These are phyloP conservation scores for Campoletis sonorensis DNA, from an alignment of 1,140 invertebrate genomes.

Conservation along the genomic window DNA sequence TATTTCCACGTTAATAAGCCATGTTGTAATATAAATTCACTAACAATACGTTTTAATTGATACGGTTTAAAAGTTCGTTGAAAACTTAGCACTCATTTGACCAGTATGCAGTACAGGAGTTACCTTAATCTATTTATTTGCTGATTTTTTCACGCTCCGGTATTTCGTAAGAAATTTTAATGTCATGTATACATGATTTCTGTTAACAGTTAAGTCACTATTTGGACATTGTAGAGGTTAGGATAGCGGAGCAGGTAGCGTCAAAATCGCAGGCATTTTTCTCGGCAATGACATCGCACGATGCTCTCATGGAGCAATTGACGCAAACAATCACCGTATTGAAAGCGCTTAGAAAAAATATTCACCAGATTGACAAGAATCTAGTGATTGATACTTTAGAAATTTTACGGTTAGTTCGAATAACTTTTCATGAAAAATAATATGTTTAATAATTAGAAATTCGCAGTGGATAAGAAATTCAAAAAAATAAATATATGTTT, in stretches of 20 bases:
- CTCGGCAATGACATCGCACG: slow-evolving; percentile 97
- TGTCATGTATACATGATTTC: slow-evolving; percentile 49
- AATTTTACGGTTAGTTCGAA: slow-evolving; percentile 80
- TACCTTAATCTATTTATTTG: too few relatives aligned
- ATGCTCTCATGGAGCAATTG: slow-evolving; percentile 93
- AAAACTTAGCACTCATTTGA: too few relatives aligned
- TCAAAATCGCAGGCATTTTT: slow-evolving; percentile 97
- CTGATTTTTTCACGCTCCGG: too few relatives aligned
- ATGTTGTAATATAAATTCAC: too few relatives aligned
- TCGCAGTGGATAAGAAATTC: neutral
- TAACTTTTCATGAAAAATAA: too few relatives aligned
- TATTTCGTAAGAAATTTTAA: slow-evolving; percentile 32
- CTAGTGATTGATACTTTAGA: slow-evolving; percentile 89
- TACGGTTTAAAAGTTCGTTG: too few relatives aligned
- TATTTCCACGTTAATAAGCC: too few relatives aligned
- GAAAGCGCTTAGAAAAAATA: slow-evolving; percentile 83
- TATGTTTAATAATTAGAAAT: neutral
- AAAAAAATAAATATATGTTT: neutral
- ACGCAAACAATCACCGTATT: slow-evolving; percentile 88
- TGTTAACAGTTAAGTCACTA: slow-evolving; percentile 89
- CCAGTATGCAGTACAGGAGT: too few relatives aligned
- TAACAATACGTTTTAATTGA: too few relatives aligned
- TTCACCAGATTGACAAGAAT: slow-evolving; percentile 85
- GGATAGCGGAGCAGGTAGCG: slow-evolving; percentile 97
- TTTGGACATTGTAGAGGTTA: slow-evolving; percentile 95